Percentiles rank a stretch among this genome's conserved stretches.
phyloP scores from a whole-genome alignment of 2,113 vertebrate genomes.

The Orthonyx spaldingii region DNA sequence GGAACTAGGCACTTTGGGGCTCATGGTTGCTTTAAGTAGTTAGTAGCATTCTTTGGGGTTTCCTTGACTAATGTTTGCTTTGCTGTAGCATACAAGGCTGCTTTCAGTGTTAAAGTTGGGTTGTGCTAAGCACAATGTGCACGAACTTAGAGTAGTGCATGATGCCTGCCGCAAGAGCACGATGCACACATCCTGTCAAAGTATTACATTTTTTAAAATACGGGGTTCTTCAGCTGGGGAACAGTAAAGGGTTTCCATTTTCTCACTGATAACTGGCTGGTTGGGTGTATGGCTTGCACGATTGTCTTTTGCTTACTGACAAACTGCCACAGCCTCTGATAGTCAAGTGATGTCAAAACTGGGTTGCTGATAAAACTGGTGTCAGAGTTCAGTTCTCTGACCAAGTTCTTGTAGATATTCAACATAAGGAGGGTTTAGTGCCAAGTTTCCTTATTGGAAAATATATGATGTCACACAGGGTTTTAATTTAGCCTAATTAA shows the following conservation, averaged over 20 bases:
- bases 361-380: neutral
- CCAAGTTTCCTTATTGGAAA: neutral
- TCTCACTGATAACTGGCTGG: neutral
- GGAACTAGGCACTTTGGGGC: neutral
- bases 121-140: neutral
- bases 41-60: neutral
- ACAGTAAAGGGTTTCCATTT: accelerated
- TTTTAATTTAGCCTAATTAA: neutral
- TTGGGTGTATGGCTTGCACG: neutral
- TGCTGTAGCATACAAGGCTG: neutral
- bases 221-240: neutral
- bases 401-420: neutral
- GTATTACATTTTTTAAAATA: neutral
- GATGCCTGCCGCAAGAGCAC: neutral
- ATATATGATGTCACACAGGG: neutral
- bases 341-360: neutral
- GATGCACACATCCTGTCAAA: accelerated
- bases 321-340: neutral
- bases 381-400: neutral
- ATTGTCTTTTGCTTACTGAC: neutral
- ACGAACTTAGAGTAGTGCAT: neutral
- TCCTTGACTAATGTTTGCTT: neutral
- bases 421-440: neutral
- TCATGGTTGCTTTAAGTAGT: neutral
- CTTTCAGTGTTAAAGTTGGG: neutral